Evolutionary conservation across 1,140 invertebrate species (phyloP), one percentile per base, ranked within the genome.

Genomic region (Phymorhynchus buccinoides): DNA sequence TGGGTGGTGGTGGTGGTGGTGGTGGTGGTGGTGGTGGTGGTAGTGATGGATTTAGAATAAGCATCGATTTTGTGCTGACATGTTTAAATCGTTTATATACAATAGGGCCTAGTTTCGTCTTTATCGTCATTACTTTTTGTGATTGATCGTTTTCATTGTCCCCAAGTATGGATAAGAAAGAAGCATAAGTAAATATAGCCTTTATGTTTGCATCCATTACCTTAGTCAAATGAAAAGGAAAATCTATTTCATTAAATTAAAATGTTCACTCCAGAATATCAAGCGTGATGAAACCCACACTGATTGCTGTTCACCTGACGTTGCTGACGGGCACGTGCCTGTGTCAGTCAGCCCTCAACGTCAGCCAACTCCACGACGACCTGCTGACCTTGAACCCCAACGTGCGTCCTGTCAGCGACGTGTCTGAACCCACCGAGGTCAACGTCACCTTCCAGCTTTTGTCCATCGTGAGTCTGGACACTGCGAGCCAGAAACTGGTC

Each of bases 391-490:
- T 68, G 35, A 81, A 71, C n/a, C 66, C 79, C 37, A 66, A 39
- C 4, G 62, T 80, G 0, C 62, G 62, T n/a, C 84, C 84, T 9
- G 35, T 71, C n/a, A n/a, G 16, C 1, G 42, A 85, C 62, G n/a
- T 66, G 16, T 66, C 84, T 7, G 1, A 35, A 4, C 27, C 39
- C 16, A 35, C 68, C 27, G 32, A 16, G 1, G 79, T 85, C 56
- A 35, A 80, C 16, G 39, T 85, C n/a, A 41, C 62, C 44, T 71
- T 85, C 37, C 27, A 85, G 27, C 77, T 85, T n/a, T 56, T 80
- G 39, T 79, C 84, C 41, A 85, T 85, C n/a, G 77, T 39, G n/a
- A 56, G 35, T 14, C 79, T 85, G 44, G 62, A 85, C 62, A 78
- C 48, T 7, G 62, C 35, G 16, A 35, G 18, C 14, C 84, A 85